Base-by-base conservation (phyloP, 2,113 vertebrate genomes). In the Percopsis transmontana region DNA sequence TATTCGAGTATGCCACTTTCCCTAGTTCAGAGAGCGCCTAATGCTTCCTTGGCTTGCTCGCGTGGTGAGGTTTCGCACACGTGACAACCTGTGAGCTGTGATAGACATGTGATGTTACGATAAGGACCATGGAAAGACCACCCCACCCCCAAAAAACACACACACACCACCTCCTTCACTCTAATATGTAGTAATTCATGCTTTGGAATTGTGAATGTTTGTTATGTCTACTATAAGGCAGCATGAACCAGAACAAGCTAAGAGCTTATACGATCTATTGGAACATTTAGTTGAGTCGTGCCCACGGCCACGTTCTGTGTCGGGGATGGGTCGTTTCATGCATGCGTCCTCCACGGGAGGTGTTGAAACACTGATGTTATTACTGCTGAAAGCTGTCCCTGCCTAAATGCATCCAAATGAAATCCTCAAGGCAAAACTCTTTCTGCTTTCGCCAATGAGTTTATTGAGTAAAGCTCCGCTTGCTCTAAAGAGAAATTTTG, bases 1-100 rank as follows among this genome's bases (percentile, higher is more conserved):
- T 91, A 93, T 90, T 83, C 83, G 89, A 94, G 86, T 81, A 92
- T 88, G 83, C 72, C 86, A 90, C 86, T 93, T 94, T 93, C 92
- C 86, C 88, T 91, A 79, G 70, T 91, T 94, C 89, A 86, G 50
- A 77, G 78, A 79, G 77, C 74, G 80, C 61, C 64, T 87, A 83
- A 84, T 85, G 80, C 66, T 62, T 85, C 80, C 70, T 59, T 83
- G 68, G 76, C 72, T 77, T 57, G 68, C 54, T 48, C 40, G 1
- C 79, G 68, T 69, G 70, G 51, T 66, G 62, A 81, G 62, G 51
- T 53, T 80, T 77, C 81, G 75, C 5, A 77, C 68, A 68, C 66
- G 24, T 67, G 77, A 78, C 64, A 62, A 63, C 18, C 21, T 45
- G 42, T 75, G 27, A 72, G 38, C 48, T 27, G 58, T 66, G 58